Conservation (phyloP, 2,113 vertebrate genomes). For the Periophthalmodon schlosseri region DNA sequence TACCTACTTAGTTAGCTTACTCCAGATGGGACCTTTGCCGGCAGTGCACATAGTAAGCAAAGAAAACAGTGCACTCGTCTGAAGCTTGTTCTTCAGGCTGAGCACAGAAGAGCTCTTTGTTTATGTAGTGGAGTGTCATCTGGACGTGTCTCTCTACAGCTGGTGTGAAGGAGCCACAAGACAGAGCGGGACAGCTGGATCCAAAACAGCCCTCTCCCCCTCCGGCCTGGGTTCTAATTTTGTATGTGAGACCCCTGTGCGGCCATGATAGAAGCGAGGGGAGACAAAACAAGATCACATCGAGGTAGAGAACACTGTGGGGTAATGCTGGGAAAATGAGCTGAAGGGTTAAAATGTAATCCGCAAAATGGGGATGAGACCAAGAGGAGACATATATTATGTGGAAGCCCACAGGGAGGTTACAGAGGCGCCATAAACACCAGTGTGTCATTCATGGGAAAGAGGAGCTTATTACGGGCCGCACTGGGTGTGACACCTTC, state of each 20-base stretch:
- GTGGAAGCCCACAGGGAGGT: slow-evolving; percentile 37
- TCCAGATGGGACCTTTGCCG: not conserved
- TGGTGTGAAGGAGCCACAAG: slow-evolving; percentile 70
- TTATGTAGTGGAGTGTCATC: slow-evolving; percentile 80
- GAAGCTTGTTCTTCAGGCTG: slow-evolving; percentile 21
- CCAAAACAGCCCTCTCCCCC: slow-evolving; percentile 22
- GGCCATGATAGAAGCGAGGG: slow-evolving; percentile 19
- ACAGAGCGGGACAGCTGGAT: slow-evolving; percentile 70
- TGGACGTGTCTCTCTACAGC: slow-evolving; percentile 85
- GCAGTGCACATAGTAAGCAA: not conserved
- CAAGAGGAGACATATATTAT: slow-evolving; percentile 24
- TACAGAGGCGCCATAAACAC: slow-evolving; percentile 47
- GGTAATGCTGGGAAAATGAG: slow-evolving; percentile 26
- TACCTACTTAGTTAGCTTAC: not conserved
- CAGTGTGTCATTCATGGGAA: slow-evolving; percentile 50
- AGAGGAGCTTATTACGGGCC: slow-evolving; percentile 47
- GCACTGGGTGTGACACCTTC: slow-evolving; percentile 50
- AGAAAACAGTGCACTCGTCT: not conserved
- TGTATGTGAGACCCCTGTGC: slow-evolving; percentile 46
- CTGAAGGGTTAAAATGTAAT: slow-evolving; percentile 43
- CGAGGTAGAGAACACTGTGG: slow-evolving; percentile 8
- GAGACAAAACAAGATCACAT: slow-evolving; percentile 20
- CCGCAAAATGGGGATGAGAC: slow-evolving; percentile 12
- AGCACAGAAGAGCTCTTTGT: slow-evolving; percentile 60
- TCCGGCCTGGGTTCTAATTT: slow-evolving; percentile 29